Percentiles rank a stretch among this genome's conserved stretches.
These are phyloP conservation scores for Seriola quinqueradiata DNA, from an alignment of 2,113 vertebrate species.

Conservation along the genomic window DNA sequence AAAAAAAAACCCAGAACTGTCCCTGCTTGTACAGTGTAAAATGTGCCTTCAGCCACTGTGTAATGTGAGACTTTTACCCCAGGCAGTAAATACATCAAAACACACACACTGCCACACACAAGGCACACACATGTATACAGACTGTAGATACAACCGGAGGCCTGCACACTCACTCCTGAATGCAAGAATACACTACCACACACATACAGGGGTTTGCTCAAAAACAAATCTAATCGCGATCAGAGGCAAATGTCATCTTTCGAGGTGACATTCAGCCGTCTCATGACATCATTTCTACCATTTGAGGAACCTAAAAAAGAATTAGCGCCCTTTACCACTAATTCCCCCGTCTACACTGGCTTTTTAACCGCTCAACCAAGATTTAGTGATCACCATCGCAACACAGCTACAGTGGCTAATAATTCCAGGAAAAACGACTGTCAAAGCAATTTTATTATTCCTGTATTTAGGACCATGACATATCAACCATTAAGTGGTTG, in stretches of 20 bases:
- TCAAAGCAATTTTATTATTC: conserved; percentile 51
- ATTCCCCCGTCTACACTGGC: not conserved
- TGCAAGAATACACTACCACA: not conserved
- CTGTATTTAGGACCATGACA: conserved; percentile 30
- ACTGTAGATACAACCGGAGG: conserved; percentile 1
- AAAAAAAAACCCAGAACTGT: not conserved
- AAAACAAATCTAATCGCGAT: conserved; percentile 11
- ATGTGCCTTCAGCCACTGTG: conserved; percentile 16
- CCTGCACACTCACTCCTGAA: not conserved
- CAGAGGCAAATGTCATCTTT: conserved; percentile 30
- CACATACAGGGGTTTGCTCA: not conserved
- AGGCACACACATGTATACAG: not conserved
- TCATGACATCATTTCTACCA: conserved; percentile 25
- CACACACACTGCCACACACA: conserved; percentile 25
- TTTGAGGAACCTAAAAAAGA: conserved; percentile 32
- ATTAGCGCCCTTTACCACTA: conserved; percentile 8
- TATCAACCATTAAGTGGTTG: conserved; percentile 17
- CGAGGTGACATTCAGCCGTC: conserved; percentile 41
- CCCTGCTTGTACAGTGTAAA: conserved; percentile 13
- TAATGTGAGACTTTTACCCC: conserved; percentile 27
- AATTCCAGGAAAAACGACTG: conserved; percentile 41
- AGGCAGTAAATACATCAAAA: conserved; percentile 42
- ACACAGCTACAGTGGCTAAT: conserved; percentile 10
- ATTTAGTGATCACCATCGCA: conserved; percentile 31
- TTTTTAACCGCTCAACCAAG: conserved; percentile 20